Evolutionary conservation across 2,113 vertebrate species (phyloP).

Genomic region (Myotis davidii): DNA sequence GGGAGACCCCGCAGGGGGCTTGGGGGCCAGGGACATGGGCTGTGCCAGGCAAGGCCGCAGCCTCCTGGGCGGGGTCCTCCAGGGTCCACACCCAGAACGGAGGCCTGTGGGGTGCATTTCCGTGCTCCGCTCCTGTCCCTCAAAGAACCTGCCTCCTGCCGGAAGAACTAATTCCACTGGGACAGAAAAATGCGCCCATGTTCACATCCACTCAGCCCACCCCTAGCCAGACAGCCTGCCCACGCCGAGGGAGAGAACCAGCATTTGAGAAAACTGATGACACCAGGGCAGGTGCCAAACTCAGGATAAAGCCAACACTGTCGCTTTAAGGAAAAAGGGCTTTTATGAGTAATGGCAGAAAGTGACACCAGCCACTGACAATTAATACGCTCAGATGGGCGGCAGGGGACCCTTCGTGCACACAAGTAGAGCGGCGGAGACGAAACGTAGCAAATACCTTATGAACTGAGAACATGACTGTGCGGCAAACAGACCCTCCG

Average conservation of each 20-base stretch:
- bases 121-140: background rate
- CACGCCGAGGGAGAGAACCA: rapidly evolving
- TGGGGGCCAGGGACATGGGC: no score
- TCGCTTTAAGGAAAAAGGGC: background rate
- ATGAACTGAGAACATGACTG: no score
- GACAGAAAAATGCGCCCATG: rapidly evolving
- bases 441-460: no score
- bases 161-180: rapidly evolving
- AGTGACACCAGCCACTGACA: background rate
- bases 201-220: rapidly evolving
- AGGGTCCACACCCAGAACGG: no score
- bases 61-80: no score
- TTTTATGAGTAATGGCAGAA: background rate
- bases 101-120: no score
- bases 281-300: background rate
- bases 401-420: no score
- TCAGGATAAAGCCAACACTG: background rate
- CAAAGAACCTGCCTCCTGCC: no score
- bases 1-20: background rate
- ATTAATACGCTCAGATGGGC: no score
- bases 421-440: no score
- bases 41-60: no score
- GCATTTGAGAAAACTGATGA: rapidly evolving
- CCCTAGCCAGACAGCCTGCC: rapidly evolving
- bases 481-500: no score